Evolutionary conservation across 2,888 invertebrate genomes (phyloP).

Genomic region (Branchipolynoe longqiensis): DNA sequence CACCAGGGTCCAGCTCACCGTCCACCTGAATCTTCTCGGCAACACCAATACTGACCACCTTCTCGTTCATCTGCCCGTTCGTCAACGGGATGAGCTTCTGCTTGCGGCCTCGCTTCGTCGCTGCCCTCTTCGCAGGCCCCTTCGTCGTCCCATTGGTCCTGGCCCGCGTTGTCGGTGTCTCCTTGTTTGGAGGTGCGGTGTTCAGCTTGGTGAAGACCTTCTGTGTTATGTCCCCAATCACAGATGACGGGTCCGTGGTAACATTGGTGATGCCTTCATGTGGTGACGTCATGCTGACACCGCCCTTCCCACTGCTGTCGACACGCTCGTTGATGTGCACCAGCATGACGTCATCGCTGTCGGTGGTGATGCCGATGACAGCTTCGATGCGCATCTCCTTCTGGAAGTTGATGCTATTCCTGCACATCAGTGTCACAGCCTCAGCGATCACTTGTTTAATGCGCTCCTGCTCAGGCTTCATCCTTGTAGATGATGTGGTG

Average conservation of each 20-base stretch:
- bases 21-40: background rate
- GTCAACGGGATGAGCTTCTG: conserved; percentile 14
- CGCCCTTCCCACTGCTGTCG: conserved; percentile 1
- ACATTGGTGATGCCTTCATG: no score
- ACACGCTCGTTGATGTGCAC: conserved; percentile 37
- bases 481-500: background rate
- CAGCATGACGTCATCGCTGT: conserved; percentile 33
- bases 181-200: background rate
- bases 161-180: background rate
- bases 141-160: conserved; percentile 1
- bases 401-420: background rate
- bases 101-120: conserved; percentile 12
- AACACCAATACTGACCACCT: background rate
- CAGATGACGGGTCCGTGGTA: background rate
- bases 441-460: conserved; percentile 18
- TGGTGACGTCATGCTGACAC: no score
- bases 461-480: conserved; percentile 52
- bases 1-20: background rate
- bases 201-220: conserved; percentile 2
- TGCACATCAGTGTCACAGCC: conserved; percentile 40
- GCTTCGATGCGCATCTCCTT: conserved; percentile 54
- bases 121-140: background rate
- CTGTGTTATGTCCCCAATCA: conserved; percentile 31
- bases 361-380: conserved; percentile 36
- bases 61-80: conserved; percentile 34